Conservation (phyloP, 2,113 vertebrate species). For the Calidris pygmaea region DNA sequence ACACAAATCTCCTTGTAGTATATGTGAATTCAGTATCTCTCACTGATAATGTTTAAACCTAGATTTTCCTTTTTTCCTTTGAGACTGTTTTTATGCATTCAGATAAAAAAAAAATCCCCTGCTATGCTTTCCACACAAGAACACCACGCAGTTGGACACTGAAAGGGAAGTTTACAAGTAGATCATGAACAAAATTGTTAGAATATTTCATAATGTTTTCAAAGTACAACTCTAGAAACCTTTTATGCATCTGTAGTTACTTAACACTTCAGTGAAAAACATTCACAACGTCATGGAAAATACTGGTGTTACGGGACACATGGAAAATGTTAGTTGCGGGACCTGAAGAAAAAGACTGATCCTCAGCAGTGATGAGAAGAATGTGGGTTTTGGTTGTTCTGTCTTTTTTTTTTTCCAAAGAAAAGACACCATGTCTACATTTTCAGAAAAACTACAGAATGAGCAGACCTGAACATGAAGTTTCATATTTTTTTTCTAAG, state of each 20-base stretch:
- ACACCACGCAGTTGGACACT: not conserved
- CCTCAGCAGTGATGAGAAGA: not conserved
- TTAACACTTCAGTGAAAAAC: not conserved
- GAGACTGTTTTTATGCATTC: not conserved
- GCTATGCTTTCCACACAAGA: not conserved
- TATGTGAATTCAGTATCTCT: not conserved
- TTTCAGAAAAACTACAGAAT: not conserved
- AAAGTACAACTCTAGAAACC: not conserved
- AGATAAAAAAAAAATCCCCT: not conserved
- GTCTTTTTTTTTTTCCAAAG: not conserved
- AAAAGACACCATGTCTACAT: not conserved
- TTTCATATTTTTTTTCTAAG: not conserved
- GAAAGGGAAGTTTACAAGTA: not conserved
- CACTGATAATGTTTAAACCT: not conserved
- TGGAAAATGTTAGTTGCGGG: fast-evolving
- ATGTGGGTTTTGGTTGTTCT: not conserved
- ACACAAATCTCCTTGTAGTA: not conserved
- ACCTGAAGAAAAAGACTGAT: not conserved
- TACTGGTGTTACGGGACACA: fast-evolving
- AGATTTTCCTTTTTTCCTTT: not conserved
- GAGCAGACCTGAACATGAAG: not conserved
- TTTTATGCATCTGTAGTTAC: not conserved
- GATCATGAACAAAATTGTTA: fast-evolving
- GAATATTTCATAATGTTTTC: not conserved
- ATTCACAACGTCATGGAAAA: not conserved